Conservation (phyloP, 2,888 invertebrate genomes). For the Ferrisia virgata region DNA sequence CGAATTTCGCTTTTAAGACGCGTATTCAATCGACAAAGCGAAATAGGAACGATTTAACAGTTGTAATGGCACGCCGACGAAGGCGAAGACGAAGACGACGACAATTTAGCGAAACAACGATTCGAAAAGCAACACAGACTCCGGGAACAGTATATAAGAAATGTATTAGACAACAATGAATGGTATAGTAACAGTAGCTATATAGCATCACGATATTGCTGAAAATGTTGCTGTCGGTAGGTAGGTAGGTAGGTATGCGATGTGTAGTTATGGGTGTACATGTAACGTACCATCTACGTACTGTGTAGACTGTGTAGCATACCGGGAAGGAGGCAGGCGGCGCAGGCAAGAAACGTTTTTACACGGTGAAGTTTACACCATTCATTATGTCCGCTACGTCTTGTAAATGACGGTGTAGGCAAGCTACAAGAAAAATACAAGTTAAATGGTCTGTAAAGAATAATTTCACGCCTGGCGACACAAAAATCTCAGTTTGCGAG, state of each 20-base stretch:
- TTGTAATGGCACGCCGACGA: neutral
- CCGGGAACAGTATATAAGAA: neutral
- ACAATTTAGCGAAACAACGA: neutral
- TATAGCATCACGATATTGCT: neutral
- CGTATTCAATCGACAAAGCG: constrained; percentile 4
- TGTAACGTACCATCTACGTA: too few relatives aligned
- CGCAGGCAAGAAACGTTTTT: neutral
- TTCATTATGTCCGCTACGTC: constrained; percentile 30
- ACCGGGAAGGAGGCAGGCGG: neutral
- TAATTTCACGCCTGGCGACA: constrained; percentile 36
- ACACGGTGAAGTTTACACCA: constrained; percentile 14
- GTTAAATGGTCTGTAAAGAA: constrained; percentile 39
- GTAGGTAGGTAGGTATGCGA: too few relatives aligned
- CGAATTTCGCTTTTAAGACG: neutral
- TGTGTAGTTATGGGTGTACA: neutral
- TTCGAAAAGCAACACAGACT: neutral
- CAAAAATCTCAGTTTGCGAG: constrained; percentile 32
- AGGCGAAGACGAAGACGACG: neutral
- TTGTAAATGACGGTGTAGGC: constrained; percentile 26
- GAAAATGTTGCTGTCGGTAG: neutral
- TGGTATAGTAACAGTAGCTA: too few relatives aligned
- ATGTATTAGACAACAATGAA: neutral
- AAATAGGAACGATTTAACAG: neutral
- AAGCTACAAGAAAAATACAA: constrained; percentile 30
- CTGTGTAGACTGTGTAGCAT: too few relatives aligned